Conservation (phyloP, 2,113 vertebrate genomes). For the Pampusana beccarii region DNA sequence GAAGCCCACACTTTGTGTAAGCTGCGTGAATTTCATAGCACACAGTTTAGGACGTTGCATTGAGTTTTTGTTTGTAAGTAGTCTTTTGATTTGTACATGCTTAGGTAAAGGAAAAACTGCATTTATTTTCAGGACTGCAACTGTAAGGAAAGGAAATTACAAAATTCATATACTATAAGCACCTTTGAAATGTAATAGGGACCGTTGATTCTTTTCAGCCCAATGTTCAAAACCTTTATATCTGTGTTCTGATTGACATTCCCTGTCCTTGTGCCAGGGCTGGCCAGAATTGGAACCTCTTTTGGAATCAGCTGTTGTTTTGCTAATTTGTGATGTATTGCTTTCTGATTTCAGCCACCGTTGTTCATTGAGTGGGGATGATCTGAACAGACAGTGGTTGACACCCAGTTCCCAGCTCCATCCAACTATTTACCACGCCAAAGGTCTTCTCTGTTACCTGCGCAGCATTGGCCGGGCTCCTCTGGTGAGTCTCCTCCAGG, state of each 20-base stretch:
- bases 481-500: slow-evolving; percentile 77
- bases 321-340: neutral
- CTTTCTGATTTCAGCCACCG: slow-evolving; percentile 79
- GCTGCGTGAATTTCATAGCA: neutral
- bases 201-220: neutral
- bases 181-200: neutral
- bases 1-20: neutral
- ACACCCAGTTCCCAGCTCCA: slow-evolving; percentile 78
- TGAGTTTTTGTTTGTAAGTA: neutral
- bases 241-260: neutral
- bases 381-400: slow-evolving; percentile 92
- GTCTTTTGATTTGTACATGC: neutral
- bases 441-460: slow-evolving; percentile 89
- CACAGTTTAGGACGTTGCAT: neutral
- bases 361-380: slow-evolving; percentile 87
- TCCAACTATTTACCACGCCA: slow-evolving; percentile 91
- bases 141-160: neutral
- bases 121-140: neutral
- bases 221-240: neutral
- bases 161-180: neutral
- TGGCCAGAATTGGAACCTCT: neutral
- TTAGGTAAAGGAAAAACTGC: neutral
- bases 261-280: neutral
- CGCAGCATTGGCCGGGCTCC: slow-evolving; percentile 79
- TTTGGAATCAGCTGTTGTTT: neutral